phyloP scores from a whole-genome alignment of 2,797 vertebrate species.

The Gobionotothen gibberifrons region DNA sequence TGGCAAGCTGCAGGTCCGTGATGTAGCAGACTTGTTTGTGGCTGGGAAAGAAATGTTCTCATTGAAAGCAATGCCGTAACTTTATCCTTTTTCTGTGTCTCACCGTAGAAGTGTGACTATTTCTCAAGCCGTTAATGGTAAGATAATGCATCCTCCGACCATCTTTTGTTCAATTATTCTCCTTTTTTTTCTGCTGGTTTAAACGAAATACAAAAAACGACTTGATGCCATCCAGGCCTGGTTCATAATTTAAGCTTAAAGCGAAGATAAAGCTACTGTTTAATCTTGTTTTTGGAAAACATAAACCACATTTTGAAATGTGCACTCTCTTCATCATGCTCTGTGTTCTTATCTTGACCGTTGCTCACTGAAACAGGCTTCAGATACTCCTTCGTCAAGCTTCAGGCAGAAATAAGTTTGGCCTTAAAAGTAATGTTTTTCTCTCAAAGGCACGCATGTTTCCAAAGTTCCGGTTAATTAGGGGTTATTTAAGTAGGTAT shows the following conservation, averaged over 20 bases:
- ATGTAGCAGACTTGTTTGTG: constrained; percentile 2
- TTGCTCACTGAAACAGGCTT: constrained; percentile 12
- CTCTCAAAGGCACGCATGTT: constrained; percentile 20
- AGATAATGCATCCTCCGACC: neutral
- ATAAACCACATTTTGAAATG: constrained; percentile 2
- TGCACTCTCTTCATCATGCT: neutral
- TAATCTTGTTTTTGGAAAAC: neutral
- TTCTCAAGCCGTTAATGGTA: constrained; percentile 17
- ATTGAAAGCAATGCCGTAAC: constrained; percentile 29
- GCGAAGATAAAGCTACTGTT: neutral
- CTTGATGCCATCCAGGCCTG: neutral
- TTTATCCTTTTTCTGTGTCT: constrained; percentile 7
- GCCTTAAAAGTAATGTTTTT: constrained; percentile 3
- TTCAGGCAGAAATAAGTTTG: constrained; percentile 1
- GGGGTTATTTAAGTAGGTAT: constrained; percentile 24
- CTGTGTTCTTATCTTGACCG: neutral
- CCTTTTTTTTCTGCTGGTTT: neutral
- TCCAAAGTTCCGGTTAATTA: constrained; percentile 57
- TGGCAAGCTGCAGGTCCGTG: constrained; percentile 34
- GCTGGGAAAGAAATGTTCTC: constrained; percentile 35
- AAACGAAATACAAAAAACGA: neutral
- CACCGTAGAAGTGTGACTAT: neutral
- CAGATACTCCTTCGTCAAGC: constrained; percentile 17
- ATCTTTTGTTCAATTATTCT: neutral
- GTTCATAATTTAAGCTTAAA: neutral